These are phyloP conservation scores for Lycorma delicatula DNA, from an alignment of 1,140 invertebrate genomes.

Conservation along the genomic window DNA sequence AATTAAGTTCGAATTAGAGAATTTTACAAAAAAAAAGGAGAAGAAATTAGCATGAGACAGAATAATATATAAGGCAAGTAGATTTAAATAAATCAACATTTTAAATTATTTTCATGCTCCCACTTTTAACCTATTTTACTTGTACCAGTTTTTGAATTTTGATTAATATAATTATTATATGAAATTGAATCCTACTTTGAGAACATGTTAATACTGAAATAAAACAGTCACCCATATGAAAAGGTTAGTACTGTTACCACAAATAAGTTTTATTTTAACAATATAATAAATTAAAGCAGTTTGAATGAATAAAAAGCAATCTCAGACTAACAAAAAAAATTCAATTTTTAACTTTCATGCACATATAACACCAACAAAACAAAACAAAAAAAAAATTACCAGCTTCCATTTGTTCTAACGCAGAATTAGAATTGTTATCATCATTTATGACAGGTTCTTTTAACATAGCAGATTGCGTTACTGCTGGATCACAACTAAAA, in stretches of 20 bases:
- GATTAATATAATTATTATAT: too few relatives aligned
- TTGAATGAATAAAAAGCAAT: background rate
- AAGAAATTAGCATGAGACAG: too few relatives aligned
- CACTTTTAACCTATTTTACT: too few relatives aligned
- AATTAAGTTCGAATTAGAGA: too few relatives aligned
- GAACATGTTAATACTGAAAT: too few relatives aligned
- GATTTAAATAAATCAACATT: too few relatives aligned
- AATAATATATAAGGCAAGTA: too few relatives aligned
- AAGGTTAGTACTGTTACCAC: background rate
- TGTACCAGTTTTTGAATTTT: too few relatives aligned
- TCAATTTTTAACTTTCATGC: constrained; percentile 15
- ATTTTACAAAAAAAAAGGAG: too few relatives aligned
- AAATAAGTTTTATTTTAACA: constrained; percentile 26
- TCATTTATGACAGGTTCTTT: constrained; percentile 45
- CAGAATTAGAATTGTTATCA: constrained; percentile 27
- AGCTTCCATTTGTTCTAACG: constrained; percentile 21
- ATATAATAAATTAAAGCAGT: background rate
- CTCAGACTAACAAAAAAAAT: background rate
- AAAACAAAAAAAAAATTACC: constrained; percentile 18
- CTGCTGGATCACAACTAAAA: constrained; percentile 29
- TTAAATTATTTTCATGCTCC: too few relatives aligned
- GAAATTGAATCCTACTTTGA: too few relatives aligned
- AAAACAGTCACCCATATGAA: too few relatives aligned
- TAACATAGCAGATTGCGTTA: constrained; percentile 28
- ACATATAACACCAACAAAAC: background rate